Conservation (phyloP, 2,888 invertebrate species). For the Hydrotaea cyrtoneurina region DNA sequence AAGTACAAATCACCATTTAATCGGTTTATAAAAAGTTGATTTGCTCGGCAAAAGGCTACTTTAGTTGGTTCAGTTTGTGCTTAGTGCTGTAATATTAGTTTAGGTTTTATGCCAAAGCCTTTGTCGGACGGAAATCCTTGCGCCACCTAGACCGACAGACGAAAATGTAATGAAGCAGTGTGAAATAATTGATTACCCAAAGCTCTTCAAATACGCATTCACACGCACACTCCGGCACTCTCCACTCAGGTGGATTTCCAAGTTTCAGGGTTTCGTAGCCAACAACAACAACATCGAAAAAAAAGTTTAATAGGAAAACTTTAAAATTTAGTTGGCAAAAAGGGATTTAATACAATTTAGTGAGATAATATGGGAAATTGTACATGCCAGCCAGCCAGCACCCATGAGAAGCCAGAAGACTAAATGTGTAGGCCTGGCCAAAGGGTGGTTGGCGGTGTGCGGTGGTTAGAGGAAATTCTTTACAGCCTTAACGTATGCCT, state of each 20-base stretch:
- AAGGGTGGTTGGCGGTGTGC: not conserved
- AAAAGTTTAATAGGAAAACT: slow-evolving; percentile 66
- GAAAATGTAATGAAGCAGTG: slow-evolving; percentile 37
- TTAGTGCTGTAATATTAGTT: slow-evolving; percentile 51
- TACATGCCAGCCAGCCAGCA: not conserved
- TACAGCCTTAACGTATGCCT: not conserved
- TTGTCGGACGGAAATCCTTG: slow-evolving; percentile 37
- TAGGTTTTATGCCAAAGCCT: slow-evolving; percentile 37
- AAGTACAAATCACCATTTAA: slow-evolving; percentile 65
- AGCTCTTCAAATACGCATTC: slow-evolving; percentile 41
- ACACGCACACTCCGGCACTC: slow-evolving; percentile 5
- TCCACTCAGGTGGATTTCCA: slow-evolving; percentile 13
- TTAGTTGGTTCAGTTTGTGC: slow-evolving; percentile 38
- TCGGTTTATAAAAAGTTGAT: slow-evolving; percentile 61
- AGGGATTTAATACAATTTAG: slow-evolving; percentile 29
- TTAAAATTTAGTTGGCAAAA: slow-evolving; percentile 55
- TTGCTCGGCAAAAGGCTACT: slow-evolving; percentile 34
- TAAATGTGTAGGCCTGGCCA: not conserved
- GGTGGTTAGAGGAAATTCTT: no score
- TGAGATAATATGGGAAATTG: slow-evolving; percentile 14
- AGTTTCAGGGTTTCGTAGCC: slow-evolving; percentile 6
- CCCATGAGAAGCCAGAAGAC: not conserved
- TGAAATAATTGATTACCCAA: slow-evolving; percentile 62
- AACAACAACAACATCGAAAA: not conserved
- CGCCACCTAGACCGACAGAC: not conserved